phyloP scores from a whole-genome alignment of 2,113 vertebrate genomes.

The Rhinichthys klamathensis region DNA sequence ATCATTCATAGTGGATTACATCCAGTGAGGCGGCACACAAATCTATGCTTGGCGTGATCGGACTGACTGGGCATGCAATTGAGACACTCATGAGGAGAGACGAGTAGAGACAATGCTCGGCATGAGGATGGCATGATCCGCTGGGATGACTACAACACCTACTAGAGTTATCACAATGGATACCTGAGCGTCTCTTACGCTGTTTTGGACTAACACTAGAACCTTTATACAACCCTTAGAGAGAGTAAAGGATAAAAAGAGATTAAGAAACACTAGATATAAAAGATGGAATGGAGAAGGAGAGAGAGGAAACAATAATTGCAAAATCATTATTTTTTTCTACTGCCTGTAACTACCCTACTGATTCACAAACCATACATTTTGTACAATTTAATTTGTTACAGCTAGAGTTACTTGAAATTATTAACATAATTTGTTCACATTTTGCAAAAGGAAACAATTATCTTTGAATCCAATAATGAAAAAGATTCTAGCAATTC shows the following conservation, averaged over 20 bases:
- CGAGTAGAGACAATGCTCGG: slow-evolving; percentile 62
- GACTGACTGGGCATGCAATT: slow-evolving; percentile 71
- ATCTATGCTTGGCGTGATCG: slow-evolving; percentile 69
- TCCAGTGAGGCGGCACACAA: slow-evolving; percentile 71
- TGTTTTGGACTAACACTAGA: slow-evolving; percentile 83
- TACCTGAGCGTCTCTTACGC: slow-evolving; percentile 84
- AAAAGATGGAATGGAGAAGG: slow-evolving; percentile 9
- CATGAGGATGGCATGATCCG: slow-evolving; percentile 58
- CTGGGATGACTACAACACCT: slow-evolving; percentile 43
- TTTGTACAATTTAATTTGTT: background rate
- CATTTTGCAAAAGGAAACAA: background rate
- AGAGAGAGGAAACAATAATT: slow-evolving; percentile 20
- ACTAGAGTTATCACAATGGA: slow-evolving; percentile 52
- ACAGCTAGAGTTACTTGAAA: background rate
- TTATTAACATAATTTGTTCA: background rate
- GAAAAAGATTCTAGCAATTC: background rate
- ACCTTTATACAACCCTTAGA: slow-evolving; percentile 81
- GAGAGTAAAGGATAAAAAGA: slow-evolving; percentile 75
- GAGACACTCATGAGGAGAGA: slow-evolving; percentile 63
- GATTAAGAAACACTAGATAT: slow-evolving; percentile 66
- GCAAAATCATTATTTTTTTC: background rate
- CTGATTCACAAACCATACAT: background rate
- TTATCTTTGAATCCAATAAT: background rate
- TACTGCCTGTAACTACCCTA: background rate
- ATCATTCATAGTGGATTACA: slow-evolving; percentile 41